Percentiles rank a stretch among this genome's conserved stretches.
Conservation (phyloP, 2,888 invertebrate species). For the Conops quadrifasciatus region DNA sequence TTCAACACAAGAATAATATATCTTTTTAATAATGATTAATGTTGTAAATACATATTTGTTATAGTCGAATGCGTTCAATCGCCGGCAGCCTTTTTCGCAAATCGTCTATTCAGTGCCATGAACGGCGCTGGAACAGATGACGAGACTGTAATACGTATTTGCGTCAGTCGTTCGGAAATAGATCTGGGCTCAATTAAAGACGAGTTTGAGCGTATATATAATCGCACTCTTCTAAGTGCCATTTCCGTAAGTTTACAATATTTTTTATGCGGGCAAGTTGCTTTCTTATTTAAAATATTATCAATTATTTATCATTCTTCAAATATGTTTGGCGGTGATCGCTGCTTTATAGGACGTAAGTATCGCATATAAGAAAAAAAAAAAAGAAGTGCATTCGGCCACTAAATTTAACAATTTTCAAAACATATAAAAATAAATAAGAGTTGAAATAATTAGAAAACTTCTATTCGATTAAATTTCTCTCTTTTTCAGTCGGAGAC, state of each 20-base stretch:
- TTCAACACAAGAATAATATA: not conserved
- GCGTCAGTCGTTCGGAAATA: constrained; percentile 75
- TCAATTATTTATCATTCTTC: constrained; percentile 31
- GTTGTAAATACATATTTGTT: constrained; percentile 21
- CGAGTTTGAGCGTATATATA: constrained; percentile 76
- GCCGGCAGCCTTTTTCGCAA: constrained; percentile 75
- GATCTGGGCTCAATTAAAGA: constrained; percentile 76
- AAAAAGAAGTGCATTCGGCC: not conserved
- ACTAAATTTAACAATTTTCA: not conserved
- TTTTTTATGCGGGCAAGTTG: not conserved
- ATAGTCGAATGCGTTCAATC: constrained; percentile 77
- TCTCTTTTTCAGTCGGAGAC: constrained; percentile 66
- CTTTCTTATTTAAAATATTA: not conserved
- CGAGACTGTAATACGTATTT: constrained; percentile 74
- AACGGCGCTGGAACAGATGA: constrained; percentile 79
- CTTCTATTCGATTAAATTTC: not conserved
- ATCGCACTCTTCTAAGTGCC: constrained; percentile 74
- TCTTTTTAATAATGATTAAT: too few species aligned
- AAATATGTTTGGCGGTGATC: constrained; percentile 36
- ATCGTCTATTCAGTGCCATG: constrained; percentile 72
- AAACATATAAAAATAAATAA: not conserved
- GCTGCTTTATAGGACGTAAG: constrained; percentile 36
- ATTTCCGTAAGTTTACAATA: constrained; percentile 67
- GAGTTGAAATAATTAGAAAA: not conserved
- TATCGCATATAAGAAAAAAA: constrained; percentile 15